Conservation (phyloP, 2,888 invertebrate species). For the Bembecia ichneumoniformis region DNA sequence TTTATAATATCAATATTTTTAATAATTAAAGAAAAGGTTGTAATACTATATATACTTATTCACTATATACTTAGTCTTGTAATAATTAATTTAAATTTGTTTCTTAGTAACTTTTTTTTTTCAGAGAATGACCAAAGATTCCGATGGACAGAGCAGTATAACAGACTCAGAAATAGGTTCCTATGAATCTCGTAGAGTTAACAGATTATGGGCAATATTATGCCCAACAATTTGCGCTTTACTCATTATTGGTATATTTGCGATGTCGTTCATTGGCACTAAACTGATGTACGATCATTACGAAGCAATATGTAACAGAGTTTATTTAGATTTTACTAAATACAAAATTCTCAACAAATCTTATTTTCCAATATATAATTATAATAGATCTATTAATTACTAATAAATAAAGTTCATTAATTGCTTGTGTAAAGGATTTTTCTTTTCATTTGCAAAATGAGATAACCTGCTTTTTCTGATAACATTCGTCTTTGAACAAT, state of each 20-base stretch:
- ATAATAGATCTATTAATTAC: too few relatives aligned
- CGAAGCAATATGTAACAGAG: conserved; percentile 27
- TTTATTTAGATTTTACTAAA: conserved; percentile 33
- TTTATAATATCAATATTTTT: too few relatives aligned
- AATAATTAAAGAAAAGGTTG: too few relatives aligned
- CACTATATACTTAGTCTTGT: too few relatives aligned
- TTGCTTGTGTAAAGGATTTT: too few relatives aligned
- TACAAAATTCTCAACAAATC: neutral
- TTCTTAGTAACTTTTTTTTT: neutral
- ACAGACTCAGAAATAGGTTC: conserved; percentile 46
- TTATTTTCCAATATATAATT: too few relatives aligned
- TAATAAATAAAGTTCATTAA: too few relatives aligned
- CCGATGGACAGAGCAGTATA: conserved; percentile 22
- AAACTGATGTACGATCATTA: conserved; percentile 50
- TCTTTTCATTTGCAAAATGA: too few relatives aligned
- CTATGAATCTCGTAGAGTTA: conserved; percentile 20
- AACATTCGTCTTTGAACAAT: too few relatives aligned
- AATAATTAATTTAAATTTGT: too few relatives aligned
- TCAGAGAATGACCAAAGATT: conserved; percentile 34
- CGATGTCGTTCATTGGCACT: conserved; percentile 36
- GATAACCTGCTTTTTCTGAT: too few relatives aligned
- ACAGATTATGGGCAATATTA: conserved; percentile 43
- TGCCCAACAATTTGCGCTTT: conserved; percentile 52
- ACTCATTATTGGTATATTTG: conserved; percentile 38
- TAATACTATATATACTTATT: too few relatives aligned